Base-by-base conservation (phyloP, 2,888 invertebrate genomes). In the Venusia cambrica region DNA sequence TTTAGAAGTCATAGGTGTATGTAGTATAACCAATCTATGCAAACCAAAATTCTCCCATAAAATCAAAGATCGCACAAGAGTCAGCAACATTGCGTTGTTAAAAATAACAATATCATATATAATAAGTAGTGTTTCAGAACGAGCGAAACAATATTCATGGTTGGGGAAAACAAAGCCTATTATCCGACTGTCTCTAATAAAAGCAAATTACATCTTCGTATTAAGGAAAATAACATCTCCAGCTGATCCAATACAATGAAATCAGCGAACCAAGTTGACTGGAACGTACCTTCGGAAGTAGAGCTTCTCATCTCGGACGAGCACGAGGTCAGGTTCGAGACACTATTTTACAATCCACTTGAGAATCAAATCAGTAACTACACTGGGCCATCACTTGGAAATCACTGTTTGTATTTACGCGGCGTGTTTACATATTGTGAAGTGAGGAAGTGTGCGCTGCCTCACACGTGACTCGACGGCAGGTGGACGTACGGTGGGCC, bases 341-440 rank as follows among this genome's bases (percentile, higher is more conserved):
- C 72, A 64, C 68, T 61, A 54, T 48, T n/a, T n/a, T 56, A 69
- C 54, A 72, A 73, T 70, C 65, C 76, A 73, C 73, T 64, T 48
- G 55, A 52, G 45, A 60, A 55, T 57, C 56, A 59, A 57, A 65
- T 57, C 57, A 56, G 54, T 56, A 64, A 60, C 25, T 26, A 45
- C 78, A 78, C 78, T 68, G 48, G 53, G 57, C 60, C 56, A 66
- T 73, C 62, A 62, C 67, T 66, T 14, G 28, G 34, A 51, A 48
- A 50, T 63, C 67, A 70, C 66, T 51, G 55, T 54, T 59, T 54
- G 38, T 63, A 60, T 62, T 66, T 63, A 66, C 59, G 47, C 57
- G 53, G 54, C 60, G 38, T 59, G 56, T 57, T 62, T 62, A 55
- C 54, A 40, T 37, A 45, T 30, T 32, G 44, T 44, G 36, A 25